Evolutionary conservation across 2,888 invertebrate species (phyloP).

Genomic region (Conus canariensis): DNA sequence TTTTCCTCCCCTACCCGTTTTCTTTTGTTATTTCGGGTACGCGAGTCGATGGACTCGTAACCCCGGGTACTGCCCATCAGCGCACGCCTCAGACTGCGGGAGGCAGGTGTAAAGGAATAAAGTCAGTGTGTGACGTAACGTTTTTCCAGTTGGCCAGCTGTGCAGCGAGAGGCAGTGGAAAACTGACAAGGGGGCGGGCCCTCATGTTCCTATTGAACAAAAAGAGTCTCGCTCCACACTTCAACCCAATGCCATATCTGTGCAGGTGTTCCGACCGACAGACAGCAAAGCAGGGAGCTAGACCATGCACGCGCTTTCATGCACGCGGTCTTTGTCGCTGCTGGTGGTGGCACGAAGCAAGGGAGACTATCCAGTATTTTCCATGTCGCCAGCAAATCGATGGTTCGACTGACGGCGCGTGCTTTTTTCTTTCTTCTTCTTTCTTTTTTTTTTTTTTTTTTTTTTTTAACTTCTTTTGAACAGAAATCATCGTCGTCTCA

Average conservation of each 20-base stretch:
- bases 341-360: neutral
- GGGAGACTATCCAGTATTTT: slow-evolving; percentile 25
- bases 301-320: slow-evolving; percentile 12
- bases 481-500: neutral
- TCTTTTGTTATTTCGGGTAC: neutral
- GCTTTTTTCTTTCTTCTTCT: neutral
- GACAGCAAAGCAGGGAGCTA: neutral
- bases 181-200: slow-evolving; percentile 11
- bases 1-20: no score
- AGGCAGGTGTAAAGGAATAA: neutral
- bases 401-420: neutral
- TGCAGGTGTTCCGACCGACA: slow-evolving; percentile 11
- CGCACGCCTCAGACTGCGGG: neutral
- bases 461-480: neutral
- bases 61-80: neutral
- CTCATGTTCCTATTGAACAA: neutral
- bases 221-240: neutral
- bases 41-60: neutral
- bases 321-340: neutral
- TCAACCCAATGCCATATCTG: slow-evolving; percentile 6
- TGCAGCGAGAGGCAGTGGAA: neutral
- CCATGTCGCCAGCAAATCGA: neutral
- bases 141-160: slow-evolving; percentile 22
- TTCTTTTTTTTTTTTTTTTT: neutral
- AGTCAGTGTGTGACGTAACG: slow-evolving; percentile 31